Evolutionary conservation across 2,888 invertebrate species (phyloP), one percentile per base, ranked within the genome.

Genomic region (Ischnus inquisitorius): DNA sequence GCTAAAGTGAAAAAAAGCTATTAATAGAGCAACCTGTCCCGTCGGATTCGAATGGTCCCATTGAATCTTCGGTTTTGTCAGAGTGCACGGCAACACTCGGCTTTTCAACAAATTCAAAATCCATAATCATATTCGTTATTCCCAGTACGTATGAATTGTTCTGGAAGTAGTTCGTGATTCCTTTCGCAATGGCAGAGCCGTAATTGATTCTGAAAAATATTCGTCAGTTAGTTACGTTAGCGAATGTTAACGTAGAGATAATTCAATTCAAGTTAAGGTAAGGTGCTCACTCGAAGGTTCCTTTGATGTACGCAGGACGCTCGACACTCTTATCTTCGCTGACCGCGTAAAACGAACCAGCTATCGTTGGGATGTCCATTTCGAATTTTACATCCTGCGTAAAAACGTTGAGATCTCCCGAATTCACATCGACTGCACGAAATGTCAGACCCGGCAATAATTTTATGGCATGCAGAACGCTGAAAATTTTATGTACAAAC

Each of bases 181-280:
- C 57, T 22, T 25, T 57, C 12, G 57, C 25, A 22, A 57, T 25
- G 12, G 22, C 57, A 3, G 57, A 22, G 25, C 0, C 57, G 10
- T 57, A 25, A 57, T 57, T 57, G 22, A 57, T 57, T 57, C 57
- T 57, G 22, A 57, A 34, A 34, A 34, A 34, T 34, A 8, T 34
- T 34, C 34, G 34, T 0, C 34, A 34, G 34, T 34, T 34, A 6
- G 8, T 34, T 4, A 6, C 34, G 1, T 5, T 34, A 34, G n/a
- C n/a, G n/a, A n/a, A n/a, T n/a, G n/a, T 34, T 5, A 8, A 34
- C 34, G 8, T 2, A 6, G 8, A 51, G 2, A 19, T 51, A 51
- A 51, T 51, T 51, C 8, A 14, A 51, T 51, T n/a, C n/a, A n/a
- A n/a, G n/a, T n/a, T n/a, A n/a, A n/a, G n/a, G n/a, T n/a, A n/a